A percentile compares a stretch with the other conserved stretches of the same genome.
Conservation (phyloP, 2,797 vertebrate species). For the Pipistrellus kuhlii region DNA sequence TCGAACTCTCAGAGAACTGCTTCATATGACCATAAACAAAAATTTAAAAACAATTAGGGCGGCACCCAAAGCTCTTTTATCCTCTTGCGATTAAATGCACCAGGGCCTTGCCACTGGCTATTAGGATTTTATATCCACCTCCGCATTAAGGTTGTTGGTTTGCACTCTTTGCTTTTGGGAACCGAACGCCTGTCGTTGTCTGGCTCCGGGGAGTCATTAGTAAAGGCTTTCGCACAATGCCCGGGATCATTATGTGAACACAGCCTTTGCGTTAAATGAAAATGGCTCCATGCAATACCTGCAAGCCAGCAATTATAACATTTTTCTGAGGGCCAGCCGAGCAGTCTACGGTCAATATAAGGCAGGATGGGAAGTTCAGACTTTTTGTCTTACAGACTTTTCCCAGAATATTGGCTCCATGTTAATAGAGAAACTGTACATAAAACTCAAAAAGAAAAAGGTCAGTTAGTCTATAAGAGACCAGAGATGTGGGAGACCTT, state of each 20-base stretch:
- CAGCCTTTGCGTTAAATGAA: slow-evolving; percentile 26
- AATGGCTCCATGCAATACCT: neutral
- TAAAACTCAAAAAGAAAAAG: slow-evolving; percentile 83
- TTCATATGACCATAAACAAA: slow-evolving; percentile 78
- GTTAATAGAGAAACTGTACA: slow-evolving; percentile 86
- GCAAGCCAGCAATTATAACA: neutral
- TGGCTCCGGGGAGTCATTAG: slow-evolving; percentile 62
- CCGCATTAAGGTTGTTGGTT: slow-evolving; percentile 56
- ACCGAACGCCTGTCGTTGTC: slow-evolving; percentile 62
- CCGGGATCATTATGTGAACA: neutral
- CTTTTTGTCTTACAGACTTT: slow-evolving; percentile 86
- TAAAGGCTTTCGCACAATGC: slow-evolving; percentile 46
- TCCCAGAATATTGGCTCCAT: slow-evolving; percentile 85
- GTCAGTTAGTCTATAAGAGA: slow-evolving; percentile 85
- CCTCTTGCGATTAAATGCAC: slow-evolving; percentile 60
- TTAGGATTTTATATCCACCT: slow-evolving; percentile 54
- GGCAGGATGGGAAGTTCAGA: neutral
- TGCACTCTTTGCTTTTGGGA: slow-evolving; percentile 56
- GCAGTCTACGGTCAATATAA: neutral
- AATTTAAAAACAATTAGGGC: slow-evolving; percentile 74
- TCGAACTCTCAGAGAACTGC: slow-evolving; percentile 23
- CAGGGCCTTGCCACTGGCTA: slow-evolving; percentile 64
- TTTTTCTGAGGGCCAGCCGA: neutral
- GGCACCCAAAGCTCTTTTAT: slow-evolving; percentile 65
- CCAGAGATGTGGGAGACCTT: slow-evolving; percentile 33